Evolutionary conservation across 2,888 invertebrate genomes (phyloP).

Genomic region (Caenorhabditis sp.): DNA sequence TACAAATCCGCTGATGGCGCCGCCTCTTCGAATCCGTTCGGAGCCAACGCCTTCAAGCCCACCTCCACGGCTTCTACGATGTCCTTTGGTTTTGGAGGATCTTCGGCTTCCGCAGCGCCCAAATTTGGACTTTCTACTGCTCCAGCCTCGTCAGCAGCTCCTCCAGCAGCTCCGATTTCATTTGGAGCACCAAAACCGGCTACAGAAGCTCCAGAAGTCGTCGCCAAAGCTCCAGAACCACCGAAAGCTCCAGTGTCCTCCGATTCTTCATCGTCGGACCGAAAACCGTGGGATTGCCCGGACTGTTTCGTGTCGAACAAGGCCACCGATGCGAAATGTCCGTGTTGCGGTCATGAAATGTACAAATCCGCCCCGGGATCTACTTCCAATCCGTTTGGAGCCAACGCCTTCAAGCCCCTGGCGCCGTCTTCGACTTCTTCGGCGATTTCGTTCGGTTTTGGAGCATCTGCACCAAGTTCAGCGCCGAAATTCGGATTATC

Average conservation of each 20-base stretch:
- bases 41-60: neutral
- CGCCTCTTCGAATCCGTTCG: slow-evolving; percentile 8
- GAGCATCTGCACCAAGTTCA: neutral
- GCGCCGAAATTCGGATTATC: slow-evolving; percentile 17
- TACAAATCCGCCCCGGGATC: slow-evolving; percentile 18
- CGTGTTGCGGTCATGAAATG: slow-evolving; percentile 35
- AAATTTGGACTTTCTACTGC: neutral
- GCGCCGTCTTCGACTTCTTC: neutral
- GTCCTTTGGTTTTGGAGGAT: slow-evolving; percentile 11
- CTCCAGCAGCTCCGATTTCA: slow-evolving; percentile 2
- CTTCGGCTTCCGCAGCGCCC: neutral
- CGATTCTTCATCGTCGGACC: slow-evolving; percentile 8
- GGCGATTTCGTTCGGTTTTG: slow-evolving; percentile 26
- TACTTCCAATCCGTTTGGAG: slow-evolving; percentile 48
- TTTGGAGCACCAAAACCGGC: neutral
- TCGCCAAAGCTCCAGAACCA: neutral
- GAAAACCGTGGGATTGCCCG: slow-evolving; percentile 57
- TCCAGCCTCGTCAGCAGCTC: neutral
- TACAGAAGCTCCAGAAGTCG: neutral
- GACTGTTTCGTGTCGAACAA: slow-evolving; percentile 51
- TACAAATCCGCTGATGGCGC: neutral
- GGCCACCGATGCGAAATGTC: slow-evolving; percentile 46
- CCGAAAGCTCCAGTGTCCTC: neutral
- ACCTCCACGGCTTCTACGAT: neutral
- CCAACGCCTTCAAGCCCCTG: slow-evolving; percentile 52